Base-by-base conservation (phyloP, 2,888 invertebrate species). In the Pardosa pseudoannulata region DNA sequence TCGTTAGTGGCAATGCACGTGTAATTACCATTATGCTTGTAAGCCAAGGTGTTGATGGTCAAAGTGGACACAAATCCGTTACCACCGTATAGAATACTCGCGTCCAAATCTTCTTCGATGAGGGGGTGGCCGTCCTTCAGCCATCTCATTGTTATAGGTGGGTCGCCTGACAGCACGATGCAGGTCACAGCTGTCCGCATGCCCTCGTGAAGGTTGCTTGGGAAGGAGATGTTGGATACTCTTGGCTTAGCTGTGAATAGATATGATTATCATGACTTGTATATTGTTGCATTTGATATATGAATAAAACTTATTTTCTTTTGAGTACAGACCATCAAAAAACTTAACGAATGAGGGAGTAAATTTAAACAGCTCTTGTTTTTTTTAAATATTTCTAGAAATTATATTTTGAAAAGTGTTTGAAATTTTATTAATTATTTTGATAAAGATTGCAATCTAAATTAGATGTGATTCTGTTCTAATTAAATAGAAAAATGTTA, bases 121-220 rank as follows among this genome's bases (percentile, higher is more conserved):
- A 92, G 90, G 2, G 89, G 89, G 16, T 90, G 83, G 0, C 91
- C 91, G 88, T 92, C 91, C 86, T 91, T 91, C 23, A 90, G 89
- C 92, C 92, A 92, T 23, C 89, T 88, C 16, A 92, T 90, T n/a
- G 89, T 90, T 50, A 92, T 90, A 16, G 92, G 92, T 0, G 75
- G 62, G 46, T 89, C 88, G 9, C 88, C 88, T 7, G 82, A 83
- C 5, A 75, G 46, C 0, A 88, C 88, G 16, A 88, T 79, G 36
- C 88, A 88, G 1, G 87, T 86, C 11, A 85, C 87, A 0, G 87
- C 87, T 0, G 87, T 82, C 11, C 88, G 64, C 82, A 81, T 82
- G 1, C 88, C 88, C 46, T 82, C 82, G 11, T 80, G 80, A 1
- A 88, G 71, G 46, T 87, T 81, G 23, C 16, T 62, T 0, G 73